Evolutionary conservation across 2,113 vertebrate species (phyloP).

Genomic region (Holacanthus passer): DNA sequence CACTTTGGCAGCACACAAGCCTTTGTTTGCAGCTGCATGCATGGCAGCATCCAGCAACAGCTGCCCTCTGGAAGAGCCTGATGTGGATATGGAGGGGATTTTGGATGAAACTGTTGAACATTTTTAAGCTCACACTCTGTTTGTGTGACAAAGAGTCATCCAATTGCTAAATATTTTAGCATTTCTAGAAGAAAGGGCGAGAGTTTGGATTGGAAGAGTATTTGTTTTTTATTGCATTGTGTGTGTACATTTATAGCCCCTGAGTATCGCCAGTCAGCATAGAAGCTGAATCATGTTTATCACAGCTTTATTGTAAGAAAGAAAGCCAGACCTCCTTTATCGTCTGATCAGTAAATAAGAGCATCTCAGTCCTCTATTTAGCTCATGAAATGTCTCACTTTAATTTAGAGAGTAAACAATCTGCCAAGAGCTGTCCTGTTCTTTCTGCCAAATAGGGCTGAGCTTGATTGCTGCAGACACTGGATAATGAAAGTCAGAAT

Average conservation of each 20-base stretch:
- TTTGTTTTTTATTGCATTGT: conserved; percentile 29
- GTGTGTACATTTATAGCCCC: background rate
- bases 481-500: conserved; percentile 43
- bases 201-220: background rate
- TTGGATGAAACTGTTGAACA: conserved; percentile 22
- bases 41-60: conserved; percentile 62
- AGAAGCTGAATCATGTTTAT: conserved; percentile 4
- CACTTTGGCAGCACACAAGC: conserved; percentile 49
- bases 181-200: background rate
- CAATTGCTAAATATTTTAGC: background rate
- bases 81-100: conserved; percentile 22
- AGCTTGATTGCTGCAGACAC: conserved; percentile 43
- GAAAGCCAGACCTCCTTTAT: conserved; percentile 1
- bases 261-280: conserved; percentile 5
- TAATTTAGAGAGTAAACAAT: conserved; percentile 54
- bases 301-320: conserved; percentile 26
- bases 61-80: conserved; percentile 50
- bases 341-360: conserved; percentile 41
- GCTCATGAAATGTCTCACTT: conserved; percentile 57
- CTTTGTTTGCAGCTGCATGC: conserved; percentile 73
- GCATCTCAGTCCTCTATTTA: conserved; percentile 30
- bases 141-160: background rate
- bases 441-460: conserved; percentile 23
- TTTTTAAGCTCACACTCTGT: conserved; percentile 15
- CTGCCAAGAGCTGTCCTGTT: conserved; percentile 27